A percentile compares a stretch with the other conserved stretches of the same genome.
Conservation (phyloP, 2,113 vertebrate genomes). For the Gnathonemus echidnorhynchus region DNA sequence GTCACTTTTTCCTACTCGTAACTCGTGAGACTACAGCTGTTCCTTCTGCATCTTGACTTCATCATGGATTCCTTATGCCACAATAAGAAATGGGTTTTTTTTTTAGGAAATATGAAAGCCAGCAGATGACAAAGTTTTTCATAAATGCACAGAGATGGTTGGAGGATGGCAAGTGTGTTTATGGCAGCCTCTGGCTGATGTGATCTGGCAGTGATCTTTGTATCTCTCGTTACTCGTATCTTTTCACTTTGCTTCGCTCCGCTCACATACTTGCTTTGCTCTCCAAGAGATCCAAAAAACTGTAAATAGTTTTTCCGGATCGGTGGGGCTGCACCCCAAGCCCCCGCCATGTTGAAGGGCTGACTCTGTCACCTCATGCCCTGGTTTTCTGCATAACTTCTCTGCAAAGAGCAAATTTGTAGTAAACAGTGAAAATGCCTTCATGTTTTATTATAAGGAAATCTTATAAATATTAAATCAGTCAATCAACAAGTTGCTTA, state of each 20-base stretch:
- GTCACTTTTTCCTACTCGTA: neutral
- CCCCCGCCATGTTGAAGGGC: neutral
- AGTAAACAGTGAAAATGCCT: neutral
- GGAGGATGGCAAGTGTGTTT: neutral
- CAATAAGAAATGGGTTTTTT: neutral
- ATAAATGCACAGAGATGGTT: neutral
- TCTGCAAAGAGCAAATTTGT: neutral
- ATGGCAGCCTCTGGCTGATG: neutral
- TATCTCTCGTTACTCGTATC: neutral
- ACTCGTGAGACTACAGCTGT: neutral
- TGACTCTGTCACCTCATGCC: neutral
- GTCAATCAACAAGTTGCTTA: neutral
- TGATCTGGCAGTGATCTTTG: neutral
- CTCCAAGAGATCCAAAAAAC: neutral
- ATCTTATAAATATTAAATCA: neutral
- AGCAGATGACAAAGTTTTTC: neutral
- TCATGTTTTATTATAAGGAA: neutral
- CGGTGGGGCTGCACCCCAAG: neutral
- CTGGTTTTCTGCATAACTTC: neutral
- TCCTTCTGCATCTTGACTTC: neutral
- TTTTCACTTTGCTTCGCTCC: neutral
- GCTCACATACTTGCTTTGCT: neutral
- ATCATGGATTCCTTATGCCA: neutral
- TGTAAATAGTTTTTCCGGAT: neutral
- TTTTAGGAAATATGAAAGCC: too few species aligned